These are phyloP conservation scores for Drosophila bunnanda DNA, from an alignment of 2,888 invertebrate species.

Conservation along the genomic window DNA sequence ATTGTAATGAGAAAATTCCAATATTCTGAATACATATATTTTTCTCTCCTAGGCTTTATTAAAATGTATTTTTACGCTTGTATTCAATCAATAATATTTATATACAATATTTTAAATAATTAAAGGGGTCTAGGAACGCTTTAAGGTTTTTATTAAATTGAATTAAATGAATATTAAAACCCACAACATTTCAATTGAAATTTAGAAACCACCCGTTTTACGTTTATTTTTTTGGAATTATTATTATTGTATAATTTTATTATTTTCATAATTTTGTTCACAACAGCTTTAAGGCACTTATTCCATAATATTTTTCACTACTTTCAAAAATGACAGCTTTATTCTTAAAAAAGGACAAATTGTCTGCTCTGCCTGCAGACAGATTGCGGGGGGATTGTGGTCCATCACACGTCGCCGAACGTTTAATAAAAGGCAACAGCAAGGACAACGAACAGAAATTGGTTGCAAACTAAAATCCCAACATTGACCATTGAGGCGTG, in stretches of 20 bases:
- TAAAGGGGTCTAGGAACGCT: too few species aligned
- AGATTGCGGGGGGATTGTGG: conserved; percentile 2
- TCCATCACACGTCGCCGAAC: conserved; percentile 45
- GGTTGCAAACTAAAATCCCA: conserved; percentile 47
- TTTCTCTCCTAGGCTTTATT: too few species aligned
- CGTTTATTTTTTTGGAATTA: background rate
- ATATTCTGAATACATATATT: background rate
- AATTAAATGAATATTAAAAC: too few species aligned
- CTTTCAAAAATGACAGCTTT: background rate
- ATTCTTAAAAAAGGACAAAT: background rate
- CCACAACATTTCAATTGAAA: too few species aligned
- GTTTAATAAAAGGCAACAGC: conserved; percentile 56
- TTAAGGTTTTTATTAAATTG: too few species aligned
- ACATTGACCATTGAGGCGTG: conserved; percentile 65
- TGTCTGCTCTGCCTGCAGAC: background rate
- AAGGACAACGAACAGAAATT: conserved; percentile 35
- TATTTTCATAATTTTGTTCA: too few species aligned
- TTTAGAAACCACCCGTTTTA: too few species aligned
- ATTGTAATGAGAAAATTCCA: background rate
- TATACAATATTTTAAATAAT: too few species aligned
- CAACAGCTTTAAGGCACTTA: accelerated
- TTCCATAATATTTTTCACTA: background rate
- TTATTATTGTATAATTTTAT: background rate
- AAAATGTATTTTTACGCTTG: too few species aligned
- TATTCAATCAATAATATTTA: too few species aligned